phyloP scores from a whole-genome alignment of 2,888 invertebrate species.

The Chesias legatella region DNA sequence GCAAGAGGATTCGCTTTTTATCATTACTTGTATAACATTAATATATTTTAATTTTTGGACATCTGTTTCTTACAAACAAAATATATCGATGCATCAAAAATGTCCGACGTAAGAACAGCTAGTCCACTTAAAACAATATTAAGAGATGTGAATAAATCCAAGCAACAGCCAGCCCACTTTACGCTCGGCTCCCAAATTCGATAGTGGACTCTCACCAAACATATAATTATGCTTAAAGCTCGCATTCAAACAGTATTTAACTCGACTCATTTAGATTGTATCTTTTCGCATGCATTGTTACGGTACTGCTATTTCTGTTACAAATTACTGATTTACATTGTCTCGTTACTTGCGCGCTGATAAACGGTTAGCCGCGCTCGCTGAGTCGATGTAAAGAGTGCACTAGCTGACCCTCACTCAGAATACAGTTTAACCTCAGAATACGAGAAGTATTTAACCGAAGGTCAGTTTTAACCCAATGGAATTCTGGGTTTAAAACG shows the following conservation, averaged over 20 bases:
- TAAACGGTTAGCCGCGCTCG: slow-evolving; percentile 1
- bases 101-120: no score
- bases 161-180: slow-evolving; percentile 7
- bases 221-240: slow-evolving; percentile 33
- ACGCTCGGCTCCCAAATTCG: slow-evolving; percentile 6
- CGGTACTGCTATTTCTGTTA: slow-evolving; percentile 26
- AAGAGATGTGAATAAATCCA: no score
- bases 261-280: slow-evolving; percentile 46
- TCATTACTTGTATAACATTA: no score
- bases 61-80: no score
- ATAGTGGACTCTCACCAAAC: slow-evolving; percentile 20
- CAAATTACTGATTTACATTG: slow-evolving; percentile 22
- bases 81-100: no score
- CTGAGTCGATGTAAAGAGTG: slow-evolving; percentile 1
- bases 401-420: slow-evolving; percentile 6
- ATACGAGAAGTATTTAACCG: no score
- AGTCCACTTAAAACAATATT: no score
- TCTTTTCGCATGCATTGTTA: slow-evolving; percentile 43
- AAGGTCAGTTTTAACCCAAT: no score
- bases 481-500: no score
- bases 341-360: slow-evolving; percentile 21
- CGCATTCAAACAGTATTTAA: slow-evolving; percentile 47
- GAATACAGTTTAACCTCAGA: no score
- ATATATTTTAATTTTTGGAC: no score
- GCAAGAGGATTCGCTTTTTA: no score